Base-by-base conservation (phyloP, 2,797 vertebrate genomes). In the Calcarius lapponicus region DNA sequence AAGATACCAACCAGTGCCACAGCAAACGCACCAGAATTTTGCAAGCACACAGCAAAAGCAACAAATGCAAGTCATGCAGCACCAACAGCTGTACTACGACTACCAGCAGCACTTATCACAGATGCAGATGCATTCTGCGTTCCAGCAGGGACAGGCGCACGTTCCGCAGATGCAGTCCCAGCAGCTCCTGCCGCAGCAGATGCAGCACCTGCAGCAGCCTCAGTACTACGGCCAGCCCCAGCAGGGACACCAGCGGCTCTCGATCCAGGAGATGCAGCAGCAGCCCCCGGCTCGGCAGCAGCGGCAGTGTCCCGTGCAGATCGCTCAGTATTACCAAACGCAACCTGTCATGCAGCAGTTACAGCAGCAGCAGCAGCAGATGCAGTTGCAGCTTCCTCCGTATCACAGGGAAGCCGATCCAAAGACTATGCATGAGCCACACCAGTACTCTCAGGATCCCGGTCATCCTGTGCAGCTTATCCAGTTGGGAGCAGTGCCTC, bases 271-370 rank as follows among this genome's bases (percentile, higher is more conserved):
- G n/a, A 92, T 98, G 20, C 98, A 98, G 75, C 97, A 96, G n/a
- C 97, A 91, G 36, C 91, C 91, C 56, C 93, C 93, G 6, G 69
- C 91, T 80, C 97, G 96, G 84, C 97, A 97, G 34, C 97, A 96
- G 83, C 96, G 97, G 56, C 98, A 98, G 92, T 97, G 97, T 42
- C 96, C 98, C 0, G 72, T 98, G 97, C 98, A 97, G 75, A 95
- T 98, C 90, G 95, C 98, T 96, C 98, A 98, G 95, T 98, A 98
- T 98, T 98, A 98, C 84, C 98, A 97, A 93, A 88, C 97, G 11
- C 98, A 97, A 11, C 96, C 97, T 72, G 92, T 98, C 88, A 95
- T 98, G 95, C 98, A 98, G 96, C 97, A 98, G 88, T 93, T 98
- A 4, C 97, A 97, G 92, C 97, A 97, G 22, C 98, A 97, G 84